A percentile compares a stretch with the other conserved stretches of the same genome.
Evolutionary conservation across 1,140 invertebrate genomes (phyloP).

Genomic region (Sitobion miscanthi): DNA sequence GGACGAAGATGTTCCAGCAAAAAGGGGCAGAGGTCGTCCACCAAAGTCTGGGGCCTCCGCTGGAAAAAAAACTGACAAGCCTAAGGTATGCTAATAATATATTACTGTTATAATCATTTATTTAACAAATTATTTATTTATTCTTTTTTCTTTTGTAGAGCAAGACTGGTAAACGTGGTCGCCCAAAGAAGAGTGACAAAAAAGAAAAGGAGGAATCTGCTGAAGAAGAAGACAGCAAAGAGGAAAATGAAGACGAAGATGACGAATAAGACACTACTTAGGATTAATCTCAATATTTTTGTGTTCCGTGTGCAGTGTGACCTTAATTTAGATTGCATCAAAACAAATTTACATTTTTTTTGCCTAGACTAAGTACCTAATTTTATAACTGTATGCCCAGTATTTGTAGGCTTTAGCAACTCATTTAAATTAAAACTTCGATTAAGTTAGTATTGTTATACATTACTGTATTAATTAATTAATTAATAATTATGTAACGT

Average conservation of each 20-base stretch:
- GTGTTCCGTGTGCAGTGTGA: conserved; percentile 50
- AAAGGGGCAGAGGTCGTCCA: conserved; percentile 50
- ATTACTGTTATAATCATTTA: background rate
- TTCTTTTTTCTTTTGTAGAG: background rate
- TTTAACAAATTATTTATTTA: background rate
- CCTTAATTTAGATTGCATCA: conserved; percentile 49
- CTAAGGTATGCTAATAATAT: background rate
- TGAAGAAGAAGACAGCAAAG: conserved; percentile 51
- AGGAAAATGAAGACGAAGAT: conserved; percentile 49
- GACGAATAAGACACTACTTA: conserved; percentile 41
- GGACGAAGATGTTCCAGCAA: conserved; percentile 43
- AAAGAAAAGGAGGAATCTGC: conserved; percentile 55
- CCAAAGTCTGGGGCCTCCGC: conserved; percentile 37
- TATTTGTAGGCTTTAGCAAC: conserved; percentile 51
- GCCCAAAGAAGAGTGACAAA: conserved; percentile 49
- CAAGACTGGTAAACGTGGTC: conserved; percentile 54
- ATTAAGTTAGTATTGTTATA: conserved; percentile 45
- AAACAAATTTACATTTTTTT: conserved; percentile 47
- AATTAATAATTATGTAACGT: conserved; percentile 20
- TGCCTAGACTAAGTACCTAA: conserved; percentile 49
- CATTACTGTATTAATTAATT: conserved; percentile 49
- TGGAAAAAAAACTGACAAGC: conserved; percentile 40
- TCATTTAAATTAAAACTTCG: conserved; percentile 38
- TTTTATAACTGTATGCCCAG: conserved; percentile 49
- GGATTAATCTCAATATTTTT: conserved; percentile 48